Conservation (phyloP, 2,113 vertebrate species). For the Malurus cyaneus region DNA sequence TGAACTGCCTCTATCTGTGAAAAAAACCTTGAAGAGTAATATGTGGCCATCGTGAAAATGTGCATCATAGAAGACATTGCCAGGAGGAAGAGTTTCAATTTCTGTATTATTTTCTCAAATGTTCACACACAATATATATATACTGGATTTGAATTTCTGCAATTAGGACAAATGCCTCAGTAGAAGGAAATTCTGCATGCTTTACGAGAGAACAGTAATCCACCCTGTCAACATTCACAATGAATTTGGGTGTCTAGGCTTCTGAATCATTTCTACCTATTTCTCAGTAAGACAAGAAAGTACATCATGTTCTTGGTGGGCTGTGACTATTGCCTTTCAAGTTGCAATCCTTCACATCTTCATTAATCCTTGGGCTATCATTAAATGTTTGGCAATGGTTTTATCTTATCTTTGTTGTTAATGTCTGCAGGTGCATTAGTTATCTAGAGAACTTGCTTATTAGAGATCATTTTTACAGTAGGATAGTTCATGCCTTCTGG, state of each 20-base stretch:
- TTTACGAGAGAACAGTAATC: not conserved
- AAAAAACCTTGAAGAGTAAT: not conserved
- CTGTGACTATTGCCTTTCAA: slow-evolving; percentile 26
- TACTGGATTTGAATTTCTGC: not conserved
- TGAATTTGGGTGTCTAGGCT: not conserved
- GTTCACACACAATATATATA: not conserved
- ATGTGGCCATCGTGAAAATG: not conserved
- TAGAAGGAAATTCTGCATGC: not conserved
- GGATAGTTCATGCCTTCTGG: slow-evolving; percentile 1
- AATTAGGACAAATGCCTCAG: not conserved
- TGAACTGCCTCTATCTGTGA: not conserved
- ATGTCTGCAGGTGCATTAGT: slow-evolving; percentile 10
- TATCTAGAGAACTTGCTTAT: slow-evolving; percentile 6
- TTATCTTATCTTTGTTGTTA: slow-evolving; percentile 23
- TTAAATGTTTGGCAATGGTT: slow-evolving; percentile 28
- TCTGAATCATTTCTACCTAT: not conserved
- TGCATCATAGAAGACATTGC: not conserved
- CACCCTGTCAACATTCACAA: not conserved
- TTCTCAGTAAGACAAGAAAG: not conserved
- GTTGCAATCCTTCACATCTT: slow-evolving; percentile 24
- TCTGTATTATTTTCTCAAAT: not conserved
- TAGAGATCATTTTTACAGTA: slow-evolving; percentile 5
- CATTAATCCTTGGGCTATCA: slow-evolving; percentile 30
- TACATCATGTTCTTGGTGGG: slow-evolving; percentile 1
- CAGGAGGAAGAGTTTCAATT: not conserved